Evolutionary conservation across 2,888 invertebrate genomes (phyloP), one percentile per base, ranked within the genome.

Genomic region (Drosophila maculinotata): DNA sequence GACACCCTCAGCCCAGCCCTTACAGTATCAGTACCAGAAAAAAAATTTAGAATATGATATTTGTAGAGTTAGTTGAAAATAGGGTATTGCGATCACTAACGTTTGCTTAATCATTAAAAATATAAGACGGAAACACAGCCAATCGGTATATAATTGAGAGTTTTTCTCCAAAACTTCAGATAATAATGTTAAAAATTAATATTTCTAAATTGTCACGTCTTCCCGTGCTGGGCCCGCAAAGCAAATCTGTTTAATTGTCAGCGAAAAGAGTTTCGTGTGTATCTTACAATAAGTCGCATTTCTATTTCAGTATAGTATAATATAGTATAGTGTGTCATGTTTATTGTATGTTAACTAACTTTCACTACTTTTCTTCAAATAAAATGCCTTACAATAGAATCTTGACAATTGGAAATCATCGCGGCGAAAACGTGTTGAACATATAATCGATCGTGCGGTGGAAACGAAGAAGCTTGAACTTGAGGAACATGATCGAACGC

Each of bases 371-470:
- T 76, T 70, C 39, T 49, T 31, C 26, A 25, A 59, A 56, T 36
- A 35, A 60, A 36, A 53, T 53, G 39, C 42, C 17, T 54, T 41
- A 52, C 53, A 44, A 63, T 92, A 97, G 97, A 97, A 97, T 93
- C 93, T 97, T 92, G 97, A 97, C 92, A 97, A 96, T 92, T 97
- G 97, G 98, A 98, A 98, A 93, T 96, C 96, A 78, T 96, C 96
- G 76, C 94, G 98, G 87, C 95, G 97, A 94, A 97, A 97, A 95
- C 95, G 96, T 57, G 97, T 97, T 85, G 97, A 97, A 89, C 96
- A 97, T 91, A 97, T 97, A 79, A 96, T 97, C 89, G 97, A 97
- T 92, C 94, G 97, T 78, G 96, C 96, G 79, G 96, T 97, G 73
- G 97, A 97, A 92, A 96, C 97, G 82, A 96, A 97, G 88, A 96